Conservation (phyloP, 2,113 vertebrate genomes). For the Gadus chalcogrammus region DNA sequence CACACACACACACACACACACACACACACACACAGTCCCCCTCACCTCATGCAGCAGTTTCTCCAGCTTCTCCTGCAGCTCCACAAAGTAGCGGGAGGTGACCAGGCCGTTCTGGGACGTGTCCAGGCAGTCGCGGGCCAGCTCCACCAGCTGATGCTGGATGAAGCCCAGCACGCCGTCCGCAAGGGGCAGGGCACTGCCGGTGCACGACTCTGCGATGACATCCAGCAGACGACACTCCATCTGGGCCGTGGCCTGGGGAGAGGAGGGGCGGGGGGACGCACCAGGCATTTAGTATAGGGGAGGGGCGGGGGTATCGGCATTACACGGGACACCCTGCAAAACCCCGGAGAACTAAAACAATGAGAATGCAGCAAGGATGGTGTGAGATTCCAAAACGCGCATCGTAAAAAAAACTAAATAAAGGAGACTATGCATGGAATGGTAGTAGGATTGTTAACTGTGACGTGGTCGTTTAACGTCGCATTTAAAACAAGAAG, state of each 20-base stretch:
- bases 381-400: too few species aligned
- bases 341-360: too few species aligned
- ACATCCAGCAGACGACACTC: slow-evolving; percentile 85
- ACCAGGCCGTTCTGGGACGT: slow-evolving; percentile 87
- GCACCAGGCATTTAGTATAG: too few species aligned
- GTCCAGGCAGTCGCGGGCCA: slow-evolving; percentile 90
- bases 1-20: neutral
- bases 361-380: too few species aligned
- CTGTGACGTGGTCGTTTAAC: too few species aligned
- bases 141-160: slow-evolving; percentile 92
- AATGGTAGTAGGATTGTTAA: too few species aligned
- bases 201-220: slow-evolving; percentile 75
- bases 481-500: too few species aligned
- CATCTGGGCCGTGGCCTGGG: slow-evolving; percentile 92
- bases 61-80: slow-evolving; percentile 94
- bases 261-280: too few species aligned
- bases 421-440: too few species aligned
- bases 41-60: slow-evolving; percentile 86
- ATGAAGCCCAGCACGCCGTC: slow-evolving; percentile 94
- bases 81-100: slow-evolving; percentile 91
- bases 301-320: too few species aligned
- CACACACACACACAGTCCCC: neutral
- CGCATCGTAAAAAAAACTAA: too few species aligned
- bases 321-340: too few species aligned
- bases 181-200: slow-evolving; percentile 78